These are phyloP conservation scores for Anseranas semipalmata DNA, from an alignment of 2,113 vertebrate species.

Conservation along the genomic window DNA sequence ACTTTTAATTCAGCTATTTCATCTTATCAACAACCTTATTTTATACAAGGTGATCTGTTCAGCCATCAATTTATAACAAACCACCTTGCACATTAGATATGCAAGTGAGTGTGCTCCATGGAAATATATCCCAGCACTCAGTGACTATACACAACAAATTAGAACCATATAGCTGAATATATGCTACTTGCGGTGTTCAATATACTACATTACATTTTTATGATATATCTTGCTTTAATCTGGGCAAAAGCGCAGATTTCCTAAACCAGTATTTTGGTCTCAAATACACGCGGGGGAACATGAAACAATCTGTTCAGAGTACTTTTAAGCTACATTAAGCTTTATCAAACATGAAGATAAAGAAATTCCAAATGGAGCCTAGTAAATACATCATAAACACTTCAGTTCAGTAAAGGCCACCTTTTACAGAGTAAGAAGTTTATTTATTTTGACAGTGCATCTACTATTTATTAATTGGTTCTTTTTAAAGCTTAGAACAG, in stretches of 20 bases:
- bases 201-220: background rate
- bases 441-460: background rate
- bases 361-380: background rate
- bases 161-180: background rate
- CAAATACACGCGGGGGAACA: background rate
- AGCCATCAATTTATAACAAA: background rate
- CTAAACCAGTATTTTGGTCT: background rate
- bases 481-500: conserved; percentile 21
- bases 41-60: background rate
- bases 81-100: background rate
- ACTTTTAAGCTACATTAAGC: background rate
- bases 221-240: background rate
- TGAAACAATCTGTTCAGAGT: background rate
- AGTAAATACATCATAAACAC: background rate
- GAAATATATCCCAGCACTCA: background rate
- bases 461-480: background rate
- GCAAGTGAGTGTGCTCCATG: background rate
- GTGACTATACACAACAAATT: background rate
- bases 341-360: background rate
- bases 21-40: background rate
- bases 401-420: background rate
- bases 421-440: background rate
- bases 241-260: background rate
- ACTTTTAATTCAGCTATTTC: background rate
- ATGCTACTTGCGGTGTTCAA: background rate